Percentiles rank a stretch among this genome's conserved stretches.
Evolutionary conservation across 2,888 invertebrate genomes (phyloP).

Genomic region (Parnassius smintheus): DNA sequence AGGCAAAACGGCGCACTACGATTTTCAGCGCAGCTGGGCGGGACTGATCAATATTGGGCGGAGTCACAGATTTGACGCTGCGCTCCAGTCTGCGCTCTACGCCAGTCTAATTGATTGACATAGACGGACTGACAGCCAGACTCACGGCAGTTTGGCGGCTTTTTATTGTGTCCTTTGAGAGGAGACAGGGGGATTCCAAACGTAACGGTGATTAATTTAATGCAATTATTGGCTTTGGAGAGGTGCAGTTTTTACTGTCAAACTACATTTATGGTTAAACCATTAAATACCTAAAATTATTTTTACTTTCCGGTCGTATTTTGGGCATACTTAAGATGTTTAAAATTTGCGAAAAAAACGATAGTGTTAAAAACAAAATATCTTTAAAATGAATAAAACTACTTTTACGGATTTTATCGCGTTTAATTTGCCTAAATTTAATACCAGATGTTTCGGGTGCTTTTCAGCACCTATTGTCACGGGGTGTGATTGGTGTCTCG

Average conservation of each 20-base stretch:
- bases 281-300: background rate
- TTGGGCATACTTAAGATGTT: too few relatives aligned
- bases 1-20: conserved; percentile 41
- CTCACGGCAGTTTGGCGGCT: conserved; percentile 54
- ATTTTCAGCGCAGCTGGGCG: conserved; percentile 67
- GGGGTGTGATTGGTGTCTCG: too few relatives aligned
- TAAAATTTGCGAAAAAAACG: too few relatives aligned
- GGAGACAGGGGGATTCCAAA: conserved; percentile 36
- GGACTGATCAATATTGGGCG: conserved; percentile 68
- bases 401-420: too few relatives aligned
- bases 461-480: too few relatives aligned
- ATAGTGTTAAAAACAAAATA: too few relatives aligned
- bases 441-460: too few relatives aligned
- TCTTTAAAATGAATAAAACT: too few relatives aligned
- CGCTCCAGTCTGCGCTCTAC: conserved; percentile 61
- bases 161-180: conserved; percentile 64
- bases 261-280: background rate
- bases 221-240: conserved; percentile 36
- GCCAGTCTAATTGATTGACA: conserved; percentile 74
- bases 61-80: conserved; percentile 59
- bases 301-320: background rate
- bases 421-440: too few relatives aligned
- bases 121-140: conserved; percentile 69
- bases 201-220: conserved; percentile 48
- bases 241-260: background rate